Evolutionary conservation across 2,113 vertebrate species (phyloP), one percentile per base, ranked within the genome.

Genomic region (Mirza zaza): DNA sequence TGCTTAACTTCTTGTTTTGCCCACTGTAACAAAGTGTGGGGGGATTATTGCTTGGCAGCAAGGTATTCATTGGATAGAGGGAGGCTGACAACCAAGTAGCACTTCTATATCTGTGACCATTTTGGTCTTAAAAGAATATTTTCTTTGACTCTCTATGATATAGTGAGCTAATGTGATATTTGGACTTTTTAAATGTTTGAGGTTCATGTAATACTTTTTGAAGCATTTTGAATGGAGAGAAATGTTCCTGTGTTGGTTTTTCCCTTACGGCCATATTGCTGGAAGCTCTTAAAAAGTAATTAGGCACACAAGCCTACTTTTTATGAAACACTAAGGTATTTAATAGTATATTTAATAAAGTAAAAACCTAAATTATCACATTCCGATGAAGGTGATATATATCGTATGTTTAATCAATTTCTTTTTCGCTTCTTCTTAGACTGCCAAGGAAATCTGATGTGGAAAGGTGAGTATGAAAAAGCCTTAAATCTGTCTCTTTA

Each of bases 371-470:
- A 55, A 55, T 86, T 86, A 59, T 18, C 39, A 85, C 36, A 55
- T 71, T 94, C 84, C 87, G 39, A 85, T 95, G 83, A 91, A 86
- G 59, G 23, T 21, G 65, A 84, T 55, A 55, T 55, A 17, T 55
- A 18, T 3, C 29, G 82, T 93, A 36, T 86, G 57, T 98, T 97
- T 95, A 29, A 82, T 96, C 82, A 29, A 50, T 90, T 48, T 81
- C 42, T 42, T 61, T 79, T 25, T 59, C 29, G 48, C 48, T 48
- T 50, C 52, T 87, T 93, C 1, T 98, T 98, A 99, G 99, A 50
- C 99, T 99, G 67, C 99, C 99, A 91, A 99, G 99, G 93, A 99
- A 99, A 98, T 99, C 99, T 18, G 99, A 99, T 98, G 99, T 99
- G 99, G 99, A 99, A 98, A 99, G 99, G 99, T 99, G 97, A 99